Base-by-base conservation (phyloP, 2,888 invertebrate species). In the Chloromyia formosa region DNA sequence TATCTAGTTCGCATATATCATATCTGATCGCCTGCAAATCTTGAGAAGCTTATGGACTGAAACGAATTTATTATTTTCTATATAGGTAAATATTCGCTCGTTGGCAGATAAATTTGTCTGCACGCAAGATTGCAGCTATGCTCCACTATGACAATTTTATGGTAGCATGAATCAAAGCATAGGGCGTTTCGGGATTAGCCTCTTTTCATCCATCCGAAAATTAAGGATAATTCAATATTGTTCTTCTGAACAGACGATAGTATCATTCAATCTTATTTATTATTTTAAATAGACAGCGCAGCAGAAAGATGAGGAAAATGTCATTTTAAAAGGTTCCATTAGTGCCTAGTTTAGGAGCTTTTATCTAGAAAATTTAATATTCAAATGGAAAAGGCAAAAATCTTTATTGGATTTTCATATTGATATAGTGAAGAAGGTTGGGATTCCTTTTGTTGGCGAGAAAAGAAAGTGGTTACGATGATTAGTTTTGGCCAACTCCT, bases 31-130 rank as follows among this genome's bases (percentile, higher is more conserved):
- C 49, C 49, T 49, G 49, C 49, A 49, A 49, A 49, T 49, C 16
- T 49, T 49, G 49, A 49, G 49, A 49, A 49, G 49, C 27, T 60
- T 60, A 60, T 60, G 22, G 60, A 60, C 23, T 22, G 60, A 60
- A 60, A 60, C 22, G 60, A 23, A 60, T 60, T 60, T 60, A 60
- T n/a, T 22, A 60, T 23, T 60, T 60, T 60, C 56, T 20, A n/a
- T 16, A 53, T 35, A 35, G 27, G 27, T 35, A 35, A 35, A 35
- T 35, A 35, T 35, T 35, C 27, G 27, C 27, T 35, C 3, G 7
- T 35, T 35, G 3, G 12, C 49, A 49, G 10, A 1, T 7, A 49
- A 49, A n/a, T 2, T 35, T 35, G 7, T 35, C 27, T 49, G 14
- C 49, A n/a, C 49, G 16, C 42, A 42, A 42, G 42, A 12, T 9